Evolutionary conservation across 2,888 invertebrate genomes (phyloP).

Genomic region (Heterodera filipjevi): DNA sequence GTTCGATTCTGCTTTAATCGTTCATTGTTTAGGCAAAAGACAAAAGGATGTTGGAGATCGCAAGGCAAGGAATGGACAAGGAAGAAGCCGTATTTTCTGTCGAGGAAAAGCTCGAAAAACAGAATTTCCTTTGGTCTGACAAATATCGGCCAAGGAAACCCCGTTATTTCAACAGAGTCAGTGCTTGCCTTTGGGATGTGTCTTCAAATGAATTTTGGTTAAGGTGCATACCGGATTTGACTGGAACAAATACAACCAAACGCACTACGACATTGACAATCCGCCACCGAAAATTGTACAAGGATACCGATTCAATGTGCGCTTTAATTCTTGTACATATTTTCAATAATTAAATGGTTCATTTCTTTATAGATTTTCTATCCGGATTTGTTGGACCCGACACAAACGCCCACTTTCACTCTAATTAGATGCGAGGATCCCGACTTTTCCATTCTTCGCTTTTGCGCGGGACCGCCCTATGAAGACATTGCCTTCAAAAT

Average conservation of each 20-base stretch:
- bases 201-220: not conserved
- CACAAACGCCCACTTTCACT: constrained; percentile 87
- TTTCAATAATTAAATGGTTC: constrained; percentile 1
- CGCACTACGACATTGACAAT: constrained; percentile 99
- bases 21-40: constrained; percentile 66
- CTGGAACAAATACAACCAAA: constrained; percentile 99
- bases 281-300: constrained; percentile 99
- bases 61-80: constrained; percentile 80
- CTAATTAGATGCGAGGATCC: constrained; percentile 76
- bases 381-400: constrained; percentile 94
- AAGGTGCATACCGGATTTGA: constrained; percentile 81
- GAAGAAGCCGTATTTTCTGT: constrained; percentile 74
- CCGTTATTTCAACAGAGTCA: constrained; percentile 84
- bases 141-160: constrained; percentile 97
- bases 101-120: constrained; percentile 79
- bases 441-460: constrained; percentile 90
- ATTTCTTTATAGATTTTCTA: constrained; percentile 79
- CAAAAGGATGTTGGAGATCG: constrained; percentile 78
- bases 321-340: not conserved
- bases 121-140: constrained; percentile 92
- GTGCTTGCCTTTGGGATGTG: constrained; percentile 2
- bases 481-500: constrained; percentile 74
- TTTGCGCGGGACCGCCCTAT: constrained; percentile 95
- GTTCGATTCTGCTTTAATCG: too few species aligned
- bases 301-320: constrained; percentile 96